Base-by-base conservation (phyloP, 1,140 invertebrate species). In the Microplitis mediator region DNA sequence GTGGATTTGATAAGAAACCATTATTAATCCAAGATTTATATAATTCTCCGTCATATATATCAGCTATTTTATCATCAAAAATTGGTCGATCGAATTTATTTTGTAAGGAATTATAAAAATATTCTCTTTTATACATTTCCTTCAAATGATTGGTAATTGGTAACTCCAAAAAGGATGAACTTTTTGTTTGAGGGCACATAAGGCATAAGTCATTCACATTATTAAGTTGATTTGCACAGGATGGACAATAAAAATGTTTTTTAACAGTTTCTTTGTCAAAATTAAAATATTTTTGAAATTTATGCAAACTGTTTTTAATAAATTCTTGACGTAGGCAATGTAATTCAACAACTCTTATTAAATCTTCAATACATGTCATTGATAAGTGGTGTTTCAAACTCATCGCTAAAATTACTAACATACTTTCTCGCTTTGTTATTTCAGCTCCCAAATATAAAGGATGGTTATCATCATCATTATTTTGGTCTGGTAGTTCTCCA, bases 1-100 rank as follows among this genome's bases (percentile, higher is more conserved):
- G n/a, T n/a, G n/a, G n/a, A 74, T 75, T 74, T 3, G 34, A 62
- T 1, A 80, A 50, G 71, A 78, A 76, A 4, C 76, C 77, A 63
- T 76, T 74, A 45, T 73, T 4, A 14, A 67, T 23, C 71, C 65
- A 78, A 8, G 31, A 52, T 39, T 34, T 52, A 50, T 70, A 74
- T 8, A 74, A 63, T 31, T 51, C 14, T 5, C 61, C 72, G 60
- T 66, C 61, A 54, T 74, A 74, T 8, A 69, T 65, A 50, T 74
- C 72, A 23, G 6, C 0, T n/a, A 69, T 69, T 16, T 11, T 4
- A 35, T 62, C 34, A 31, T 13, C 4, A 4, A 34, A n/a, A 4
- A 2, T 31, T 58, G 54, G 16, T 34, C 64, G 16, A 14, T 73
- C 45, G 39, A 73, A 68, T 50, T 56, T 13, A 4, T 51, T n/a